Percentiles rank a stretch among this genome's conserved stretches.
These are phyloP conservation scores for Phylloscopus whistleri DNA, from an alignment of 2,113 vertebrate species.

Conservation along the genomic window DNA sequence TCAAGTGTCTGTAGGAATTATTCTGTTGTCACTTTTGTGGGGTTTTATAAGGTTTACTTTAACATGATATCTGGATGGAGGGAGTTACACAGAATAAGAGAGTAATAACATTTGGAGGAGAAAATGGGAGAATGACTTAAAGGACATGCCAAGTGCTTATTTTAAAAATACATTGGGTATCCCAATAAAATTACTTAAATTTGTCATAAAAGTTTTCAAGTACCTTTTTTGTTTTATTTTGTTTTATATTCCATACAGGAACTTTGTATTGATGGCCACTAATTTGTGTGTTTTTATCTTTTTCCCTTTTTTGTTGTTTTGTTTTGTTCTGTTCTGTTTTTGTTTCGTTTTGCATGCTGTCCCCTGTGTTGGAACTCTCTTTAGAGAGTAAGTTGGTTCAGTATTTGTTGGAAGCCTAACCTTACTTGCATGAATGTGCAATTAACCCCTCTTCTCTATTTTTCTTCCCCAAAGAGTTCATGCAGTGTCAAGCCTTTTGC, in stretches of 20 bases:
- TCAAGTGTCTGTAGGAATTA: neutral
- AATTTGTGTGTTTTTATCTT: slow-evolving; percentile 85
- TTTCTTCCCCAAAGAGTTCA: slow-evolving; percentile 73
- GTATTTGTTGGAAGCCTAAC: slow-evolving; percentile 77
- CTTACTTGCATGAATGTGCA: slow-evolving; percentile 79
- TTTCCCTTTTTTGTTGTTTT: slow-evolving; percentile 72
- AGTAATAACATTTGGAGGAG: neutral
- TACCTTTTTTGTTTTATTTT: slow-evolving; percentile 65
- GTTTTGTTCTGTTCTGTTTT: slow-evolving; percentile 61
- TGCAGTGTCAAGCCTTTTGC: slow-evolving; percentile 77
- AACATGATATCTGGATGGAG: neutral
- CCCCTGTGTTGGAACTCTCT: slow-evolving; percentile 92
- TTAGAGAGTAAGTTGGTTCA: slow-evolving; percentile 98
- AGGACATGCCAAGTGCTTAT: neutral
- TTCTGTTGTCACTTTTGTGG: neutral
- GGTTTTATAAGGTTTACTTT: neutral
- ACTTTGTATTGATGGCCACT: slow-evolving; percentile 79
- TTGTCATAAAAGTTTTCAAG: slow-evolving; percentile 56
- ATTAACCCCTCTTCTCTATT: slow-evolving; percentile 79
- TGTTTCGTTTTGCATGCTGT: slow-evolving; percentile 82
- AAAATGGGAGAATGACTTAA: neutral
- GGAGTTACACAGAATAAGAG: neutral
- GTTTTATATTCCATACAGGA: slow-evolving; percentile 74
- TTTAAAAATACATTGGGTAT: slow-evolving; percentile 22
- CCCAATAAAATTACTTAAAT: slow-evolving; percentile 49